phyloP scores from a whole-genome alignment of 2,888 invertebrate species.

The Euspilapteryx auroguttella region DNA sequence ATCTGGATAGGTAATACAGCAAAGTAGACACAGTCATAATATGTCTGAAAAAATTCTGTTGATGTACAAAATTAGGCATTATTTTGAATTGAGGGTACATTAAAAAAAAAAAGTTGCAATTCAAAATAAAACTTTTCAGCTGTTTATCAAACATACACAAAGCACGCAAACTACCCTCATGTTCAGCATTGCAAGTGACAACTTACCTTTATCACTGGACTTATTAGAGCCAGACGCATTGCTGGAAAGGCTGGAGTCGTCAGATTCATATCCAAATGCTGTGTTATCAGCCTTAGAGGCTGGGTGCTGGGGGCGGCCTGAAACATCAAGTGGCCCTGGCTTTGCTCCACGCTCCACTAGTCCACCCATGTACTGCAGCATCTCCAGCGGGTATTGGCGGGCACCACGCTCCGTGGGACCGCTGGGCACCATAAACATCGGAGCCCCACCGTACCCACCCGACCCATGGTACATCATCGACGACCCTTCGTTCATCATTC shows the following conservation, averaged over 20 bases:
- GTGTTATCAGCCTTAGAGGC: constrained; percentile 22
- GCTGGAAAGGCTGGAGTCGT: constrained; percentile 52
- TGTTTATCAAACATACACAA: too few relatives aligned
- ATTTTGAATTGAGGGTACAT: neutral
- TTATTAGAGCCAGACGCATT: constrained; percentile 50
- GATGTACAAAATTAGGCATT: too few relatives aligned
- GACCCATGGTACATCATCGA: constrained; percentile 44
- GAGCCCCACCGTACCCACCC: constrained; percentile 27
- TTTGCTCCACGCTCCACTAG: constrained; percentile 13
- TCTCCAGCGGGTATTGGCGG: constrained; percentile 33
- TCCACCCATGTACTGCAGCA: constrained; percentile 19
- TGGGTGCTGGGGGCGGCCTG: too few relatives aligned
- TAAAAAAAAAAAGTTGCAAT: neutral
- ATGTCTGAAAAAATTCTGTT: too few relatives aligned
- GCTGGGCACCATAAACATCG: constrained; percentile 27
- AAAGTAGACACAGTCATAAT: too few relatives aligned
- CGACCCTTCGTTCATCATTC: constrained; percentile 39
- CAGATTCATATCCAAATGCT: constrained; percentile 47
- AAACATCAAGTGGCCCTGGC: too few relatives aligned
- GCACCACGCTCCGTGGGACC: constrained; percentile 22
- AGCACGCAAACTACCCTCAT: too few relatives aligned
- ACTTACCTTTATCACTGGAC: constrained; percentile 42
- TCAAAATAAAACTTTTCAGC: too few relatives aligned
- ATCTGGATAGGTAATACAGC: too few relatives aligned
- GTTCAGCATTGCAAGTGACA: too few relatives aligned